phyloP scores from a whole-genome alignment of 2,113 vertebrate species.

The Hypanus sabinus region DNA sequence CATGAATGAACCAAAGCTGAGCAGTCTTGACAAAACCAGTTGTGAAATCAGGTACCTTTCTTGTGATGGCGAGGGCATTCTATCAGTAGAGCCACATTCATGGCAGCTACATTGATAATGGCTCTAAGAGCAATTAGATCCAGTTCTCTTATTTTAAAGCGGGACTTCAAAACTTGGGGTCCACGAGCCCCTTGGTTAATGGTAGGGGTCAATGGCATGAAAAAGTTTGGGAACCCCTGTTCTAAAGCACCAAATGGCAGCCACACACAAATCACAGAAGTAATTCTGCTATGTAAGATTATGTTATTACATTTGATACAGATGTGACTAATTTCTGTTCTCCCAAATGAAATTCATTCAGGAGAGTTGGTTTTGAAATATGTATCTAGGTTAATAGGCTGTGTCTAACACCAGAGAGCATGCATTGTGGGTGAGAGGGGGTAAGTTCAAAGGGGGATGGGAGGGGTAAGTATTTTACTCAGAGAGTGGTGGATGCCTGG shows the following conservation, averaged over 20 bases:
- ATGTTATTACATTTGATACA: not conserved
- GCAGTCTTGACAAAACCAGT: too few relatives aligned
- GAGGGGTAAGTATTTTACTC: too few relatives aligned
- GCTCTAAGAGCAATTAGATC: not conserved
- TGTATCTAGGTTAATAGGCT: not conserved
- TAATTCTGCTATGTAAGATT: not conserved
- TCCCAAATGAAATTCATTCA: not conserved
- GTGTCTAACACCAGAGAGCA: too few relatives aligned
- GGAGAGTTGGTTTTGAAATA: not conserved
- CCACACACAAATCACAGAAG: not conserved
- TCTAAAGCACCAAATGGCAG: not conserved
- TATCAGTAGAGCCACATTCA: not conserved
- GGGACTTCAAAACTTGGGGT: too few relatives aligned
- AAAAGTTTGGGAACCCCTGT: too few relatives aligned
- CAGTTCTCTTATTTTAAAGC: not conserved
- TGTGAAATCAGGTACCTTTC: not conserved
- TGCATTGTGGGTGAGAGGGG: too few relatives aligned
- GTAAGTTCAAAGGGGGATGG: too few relatives aligned
- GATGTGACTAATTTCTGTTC: not conserved
- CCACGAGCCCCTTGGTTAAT: too few relatives aligned
- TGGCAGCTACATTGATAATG: not conserved
- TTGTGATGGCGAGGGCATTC: not conserved
- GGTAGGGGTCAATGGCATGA: too few relatives aligned
- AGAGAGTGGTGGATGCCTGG: too few relatives aligned
- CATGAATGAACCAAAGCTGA: too few relatives aligned